phyloP scores from a whole-genome alignment of 2,113 vertebrate species.

The Cygnus buccinator region DNA sequence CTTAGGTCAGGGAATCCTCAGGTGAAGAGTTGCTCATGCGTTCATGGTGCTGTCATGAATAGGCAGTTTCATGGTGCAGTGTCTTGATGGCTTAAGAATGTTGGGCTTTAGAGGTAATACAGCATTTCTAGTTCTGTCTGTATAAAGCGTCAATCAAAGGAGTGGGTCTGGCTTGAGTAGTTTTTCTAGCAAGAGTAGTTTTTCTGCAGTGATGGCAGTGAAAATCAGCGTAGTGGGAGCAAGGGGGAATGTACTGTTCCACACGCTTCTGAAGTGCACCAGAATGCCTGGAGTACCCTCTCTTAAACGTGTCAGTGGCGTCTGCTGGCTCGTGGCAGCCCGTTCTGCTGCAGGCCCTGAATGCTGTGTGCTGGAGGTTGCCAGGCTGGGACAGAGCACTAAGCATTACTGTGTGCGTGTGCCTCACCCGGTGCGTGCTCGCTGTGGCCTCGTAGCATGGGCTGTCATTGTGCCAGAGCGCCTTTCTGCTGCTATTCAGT shows the following conservation, averaged over 20 bases:
- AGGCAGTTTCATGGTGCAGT: background rate
- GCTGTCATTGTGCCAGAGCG: background rate
- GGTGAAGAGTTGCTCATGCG: background rate
- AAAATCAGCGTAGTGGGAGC: background rate
- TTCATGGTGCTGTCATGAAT: background rate
- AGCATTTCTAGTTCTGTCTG: background rate
- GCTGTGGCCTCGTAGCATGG: background rate
- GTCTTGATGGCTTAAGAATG: background rate
- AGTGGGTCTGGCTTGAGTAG: background rate
- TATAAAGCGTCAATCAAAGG: background rate
- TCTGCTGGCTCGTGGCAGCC: background rate
- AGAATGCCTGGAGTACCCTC: background rate
- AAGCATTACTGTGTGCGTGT: fast-evolving
- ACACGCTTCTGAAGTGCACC: background rate
- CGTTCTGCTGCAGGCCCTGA: background rate
- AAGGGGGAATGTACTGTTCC: background rate
- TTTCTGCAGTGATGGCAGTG: background rate
- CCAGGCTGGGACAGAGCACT: background rate
- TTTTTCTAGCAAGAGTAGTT: background rate
- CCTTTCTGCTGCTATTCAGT: background rate
- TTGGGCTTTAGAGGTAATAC: background rate
- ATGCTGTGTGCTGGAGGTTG: background rate
- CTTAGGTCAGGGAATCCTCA: background rate
- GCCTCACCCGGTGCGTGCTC: fast-evolving
- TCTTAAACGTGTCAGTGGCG: background rate